Percentiles rank a stretch among this genome's conserved stretches.
These are phyloP conservation scores for Dunckerocampus dactyliophorus DNA, from an alignment of 2,113 vertebrate genomes.

Conservation along the genomic window DNA sequence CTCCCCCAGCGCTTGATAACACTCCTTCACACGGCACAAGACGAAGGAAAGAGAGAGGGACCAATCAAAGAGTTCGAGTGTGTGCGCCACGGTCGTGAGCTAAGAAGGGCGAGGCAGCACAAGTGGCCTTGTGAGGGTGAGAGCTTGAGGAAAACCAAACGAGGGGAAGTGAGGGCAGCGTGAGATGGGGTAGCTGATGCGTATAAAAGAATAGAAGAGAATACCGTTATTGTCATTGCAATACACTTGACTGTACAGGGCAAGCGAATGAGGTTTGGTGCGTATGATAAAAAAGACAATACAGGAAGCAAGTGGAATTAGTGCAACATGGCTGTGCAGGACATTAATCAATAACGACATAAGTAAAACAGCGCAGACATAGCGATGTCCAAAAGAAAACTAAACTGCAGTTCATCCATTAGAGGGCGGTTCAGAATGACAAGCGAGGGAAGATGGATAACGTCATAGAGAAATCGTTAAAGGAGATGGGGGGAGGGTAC, in stretches of 20 bases:
- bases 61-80: not conserved
- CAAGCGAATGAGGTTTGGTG: not conserved
- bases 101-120: not conserved
- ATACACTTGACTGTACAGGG: not conserved
- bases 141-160: slow-evolving; percentile 22
- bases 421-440: no score
- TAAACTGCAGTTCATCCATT: no score
- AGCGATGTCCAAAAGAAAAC: no score
- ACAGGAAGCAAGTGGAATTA: no score
- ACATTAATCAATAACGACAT: no score
- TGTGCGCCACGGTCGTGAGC: slow-evolving; percentile 1
- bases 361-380: no score
- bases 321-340: no score
- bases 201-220: not conserved
- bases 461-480: slow-evolving; percentile 15
- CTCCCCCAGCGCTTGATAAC: slow-evolving; percentile 27
- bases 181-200: not conserved
- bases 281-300: no score
- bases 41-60: slow-evolving; percentile 12
- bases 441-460: slow-evolving; percentile 25
- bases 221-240: not conserved
- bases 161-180: not conserved
- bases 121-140: not conserved
- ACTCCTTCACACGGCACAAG: not conserved
- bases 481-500: slow-evolving; percentile 20